Conservation (phyloP, 2,113 vertebrate genomes). For the Caranx ignobilis region DNA sequence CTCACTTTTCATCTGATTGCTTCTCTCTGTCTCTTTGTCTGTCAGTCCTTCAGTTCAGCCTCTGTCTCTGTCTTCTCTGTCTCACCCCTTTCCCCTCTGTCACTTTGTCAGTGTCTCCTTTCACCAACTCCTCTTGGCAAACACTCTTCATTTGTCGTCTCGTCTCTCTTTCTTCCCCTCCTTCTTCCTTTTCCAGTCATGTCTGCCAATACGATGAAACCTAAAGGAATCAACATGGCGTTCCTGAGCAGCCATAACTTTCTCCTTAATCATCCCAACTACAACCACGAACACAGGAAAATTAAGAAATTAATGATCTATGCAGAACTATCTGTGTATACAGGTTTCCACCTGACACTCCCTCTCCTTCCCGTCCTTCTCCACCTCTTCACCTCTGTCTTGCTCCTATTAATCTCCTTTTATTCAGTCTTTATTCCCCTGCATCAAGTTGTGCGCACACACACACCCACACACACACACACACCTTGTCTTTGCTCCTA, state of each 20-base stretch:
- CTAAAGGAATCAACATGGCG: not conserved
- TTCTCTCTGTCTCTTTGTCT: not conserved
- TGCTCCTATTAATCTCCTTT: not conserved
- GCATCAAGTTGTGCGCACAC: not conserved
- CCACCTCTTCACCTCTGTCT: not conserved
- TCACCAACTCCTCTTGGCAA: not conserved
- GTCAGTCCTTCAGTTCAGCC: not conserved
- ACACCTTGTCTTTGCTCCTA: conserved; percentile 29
- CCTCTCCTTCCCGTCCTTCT: not conserved
- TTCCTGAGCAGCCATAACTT: not conserved
- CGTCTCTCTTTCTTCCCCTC: not conserved
- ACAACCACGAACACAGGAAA: not conserved
- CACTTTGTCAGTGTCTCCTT: conserved; percentile 26
- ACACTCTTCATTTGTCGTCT: not conserved
- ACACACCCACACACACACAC: conserved; percentile 21
- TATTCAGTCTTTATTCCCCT: not conserved
- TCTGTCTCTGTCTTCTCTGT: conserved; percentile 23
- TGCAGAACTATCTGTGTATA: conserved; percentile 2
- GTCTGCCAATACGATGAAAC: conserved; percentile 8
- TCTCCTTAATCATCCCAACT: not conserved
- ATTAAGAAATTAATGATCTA: not conserved
- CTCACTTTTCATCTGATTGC: not conserved
- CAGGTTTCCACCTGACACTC: conserved; percentile 14
- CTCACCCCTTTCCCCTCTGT: not conserved
- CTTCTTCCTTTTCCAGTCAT: not conserved